Conservation (phyloP, 1,140 invertebrate genomes). For the Drosophila orosa region DNA sequence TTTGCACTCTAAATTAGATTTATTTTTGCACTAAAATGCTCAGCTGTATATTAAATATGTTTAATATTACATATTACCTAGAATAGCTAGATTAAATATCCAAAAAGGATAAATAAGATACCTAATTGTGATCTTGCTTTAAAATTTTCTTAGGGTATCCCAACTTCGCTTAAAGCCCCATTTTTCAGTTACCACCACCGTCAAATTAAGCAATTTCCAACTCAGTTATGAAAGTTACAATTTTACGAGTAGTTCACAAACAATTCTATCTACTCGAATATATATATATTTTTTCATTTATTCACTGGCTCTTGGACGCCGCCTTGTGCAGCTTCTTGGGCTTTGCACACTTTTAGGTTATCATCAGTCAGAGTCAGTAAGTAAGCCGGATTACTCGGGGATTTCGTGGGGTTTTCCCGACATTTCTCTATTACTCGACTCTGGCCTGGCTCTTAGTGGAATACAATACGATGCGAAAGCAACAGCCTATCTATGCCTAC, state of each 20-base stretch:
- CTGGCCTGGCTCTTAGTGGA: conserved; percentile 21
- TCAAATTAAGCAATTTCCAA: conserved; percentile 59
- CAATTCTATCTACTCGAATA: conserved; percentile 57
- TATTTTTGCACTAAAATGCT: background rate
- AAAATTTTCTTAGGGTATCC: background rate
- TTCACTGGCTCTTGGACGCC: background rate
- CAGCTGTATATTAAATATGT: background rate
- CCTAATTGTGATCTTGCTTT: background rate
- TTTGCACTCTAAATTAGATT: background rate
- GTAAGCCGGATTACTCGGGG: conserved; percentile 76
- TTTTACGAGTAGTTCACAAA: conserved; percentile 64
- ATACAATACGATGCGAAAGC: conserved; percentile 29
- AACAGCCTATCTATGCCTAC: conserved; percentile 53
- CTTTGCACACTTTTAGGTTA: conserved; percentile 80
- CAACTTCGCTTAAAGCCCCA: background rate
- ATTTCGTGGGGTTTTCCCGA: conserved; percentile 65
- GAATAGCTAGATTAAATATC: background rate
- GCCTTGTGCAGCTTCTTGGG: conserved; percentile 41
- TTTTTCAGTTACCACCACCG: background rate
- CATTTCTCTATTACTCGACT: conserved; percentile 52
- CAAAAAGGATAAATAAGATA: background rate
- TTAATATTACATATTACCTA: background rate
- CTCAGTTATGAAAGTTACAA: conserved; percentile 40
- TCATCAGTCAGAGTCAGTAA: conserved; percentile 56
- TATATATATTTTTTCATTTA: too few species aligned